Base-by-base conservation (phyloP, 2,113 vertebrate genomes). In the Galeopterus variegatus region DNA sequence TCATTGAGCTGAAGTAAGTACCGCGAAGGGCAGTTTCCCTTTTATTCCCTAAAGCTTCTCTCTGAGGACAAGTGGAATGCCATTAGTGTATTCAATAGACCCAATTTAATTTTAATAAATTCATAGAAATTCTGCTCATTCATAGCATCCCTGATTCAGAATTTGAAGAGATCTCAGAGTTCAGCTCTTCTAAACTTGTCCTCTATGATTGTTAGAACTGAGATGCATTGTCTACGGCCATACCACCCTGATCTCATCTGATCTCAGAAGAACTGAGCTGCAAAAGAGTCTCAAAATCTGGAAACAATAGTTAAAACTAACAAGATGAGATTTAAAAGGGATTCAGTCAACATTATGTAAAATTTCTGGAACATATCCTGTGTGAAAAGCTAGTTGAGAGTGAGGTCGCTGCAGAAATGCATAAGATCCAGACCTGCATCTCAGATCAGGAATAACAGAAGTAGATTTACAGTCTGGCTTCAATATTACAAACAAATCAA, bases 381-480 rank as follows among this genome's bases (percentile, higher is more conserved):
- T 81, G 58, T 73, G 24, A 69, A 94, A 95, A 67, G 21, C 21
- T 85, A 88, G 45, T 70, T 79, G 77, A 88, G 50, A 94, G 81
- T 94, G 31, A 97, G 4, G 1, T 95, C 50, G 6, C 60, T 54
- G 6, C 60, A 97, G 75, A 95, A 87, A 77, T 88, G 24, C 8
- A 7, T 60, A 23, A 70, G 52, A 93, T 5, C 4, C 6, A 81
- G 50, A 45, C 2, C 13, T 96, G 91, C 36, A 65, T 93, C 50
- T 94, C 54, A 88, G n/a, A 75, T 70, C 31, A 92, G 64, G 90
- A 93, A 90, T 60, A 90, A 95, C 65, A 81, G 58, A 7, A 24
- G 9, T 80, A 90, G 19, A 15, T 36, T n/a, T 54, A 91, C 91
- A 94, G 7, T 45, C 45, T 87, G 73, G 26, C 41, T 88, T 93